Evolutionary conservation across 2,888 invertebrate species (phyloP).

Genomic region (Drosophila paracracens): DNA sequence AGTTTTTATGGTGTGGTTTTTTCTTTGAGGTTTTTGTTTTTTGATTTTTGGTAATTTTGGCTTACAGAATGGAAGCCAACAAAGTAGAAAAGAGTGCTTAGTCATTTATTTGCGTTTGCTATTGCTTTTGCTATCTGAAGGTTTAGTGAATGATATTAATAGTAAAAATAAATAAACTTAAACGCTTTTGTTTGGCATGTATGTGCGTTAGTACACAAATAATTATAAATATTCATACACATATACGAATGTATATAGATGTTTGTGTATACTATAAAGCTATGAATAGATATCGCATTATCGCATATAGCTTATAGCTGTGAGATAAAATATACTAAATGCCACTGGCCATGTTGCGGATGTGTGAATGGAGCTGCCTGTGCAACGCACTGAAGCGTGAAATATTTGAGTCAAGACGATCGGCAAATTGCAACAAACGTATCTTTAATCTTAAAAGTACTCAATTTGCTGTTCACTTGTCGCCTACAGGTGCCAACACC

Average conservation of each 20-base stretch:
- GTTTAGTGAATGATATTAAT: slow-evolving; percentile 59
- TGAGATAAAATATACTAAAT: slow-evolving; percentile 47
- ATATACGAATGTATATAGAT: slow-evolving; percentile 2
- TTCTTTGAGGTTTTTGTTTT: slow-evolving; percentile 32
- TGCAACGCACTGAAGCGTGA: slow-evolving; percentile 64
- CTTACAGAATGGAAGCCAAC: slow-evolving; percentile 10
- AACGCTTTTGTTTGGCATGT: slow-evolving; percentile 41
- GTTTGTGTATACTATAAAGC: slow-evolving; percentile 17
- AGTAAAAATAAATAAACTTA: slow-evolving; percentile 65
- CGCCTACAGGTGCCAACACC: slow-evolving; percentile 57
- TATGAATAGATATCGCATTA: slow-evolving; percentile 31
- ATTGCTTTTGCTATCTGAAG: slow-evolving; percentile 38
- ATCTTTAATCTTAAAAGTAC: slow-evolving; percentile 35
- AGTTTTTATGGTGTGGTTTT: slow-evolving; percentile 51
- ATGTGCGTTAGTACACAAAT: slow-evolving; percentile 2
- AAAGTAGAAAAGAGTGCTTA: slow-evolving; percentile 46
- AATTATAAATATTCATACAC: slow-evolving; percentile 12
- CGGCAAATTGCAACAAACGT: slow-evolving; percentile 14
- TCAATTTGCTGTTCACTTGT: slow-evolving; percentile 48
- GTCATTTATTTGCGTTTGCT: slow-evolving; percentile 60
- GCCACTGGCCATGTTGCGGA: slow-evolving; percentile 20
- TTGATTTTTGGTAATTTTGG: slow-evolving; percentile 26
- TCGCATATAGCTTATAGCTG: slow-evolving; percentile 43
- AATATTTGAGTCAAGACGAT: slow-evolving; percentile 40
- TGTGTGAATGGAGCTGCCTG: slow-evolving; percentile 40